phyloP scores from a whole-genome alignment of 2,888 invertebrate genomes.

The Pherbina coryleti region DNA sequence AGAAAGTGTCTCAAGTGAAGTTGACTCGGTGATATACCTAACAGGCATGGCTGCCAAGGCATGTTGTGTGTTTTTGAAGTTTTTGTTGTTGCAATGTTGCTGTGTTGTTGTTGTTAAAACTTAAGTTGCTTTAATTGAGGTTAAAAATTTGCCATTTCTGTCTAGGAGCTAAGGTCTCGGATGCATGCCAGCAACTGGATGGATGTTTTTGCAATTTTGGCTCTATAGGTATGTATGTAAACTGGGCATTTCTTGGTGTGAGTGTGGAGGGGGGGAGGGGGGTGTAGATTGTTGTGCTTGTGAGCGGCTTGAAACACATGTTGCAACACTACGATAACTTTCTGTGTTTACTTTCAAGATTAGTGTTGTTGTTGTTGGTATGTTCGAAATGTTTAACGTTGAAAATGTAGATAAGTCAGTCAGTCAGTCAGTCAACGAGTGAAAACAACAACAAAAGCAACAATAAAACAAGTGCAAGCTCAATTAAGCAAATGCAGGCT shows the following conservation, averaged over 20 bases:
- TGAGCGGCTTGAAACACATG: not conserved
- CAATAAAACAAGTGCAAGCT: not conserved
- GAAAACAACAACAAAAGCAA: conserved; percentile 7
- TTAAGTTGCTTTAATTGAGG: conserved; percentile 25
- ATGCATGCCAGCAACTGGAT: not conserved
- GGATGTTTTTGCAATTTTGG: not conserved
- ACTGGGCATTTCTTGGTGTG: not conserved
- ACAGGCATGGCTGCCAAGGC: not conserved
- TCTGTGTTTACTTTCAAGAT: not conserved
- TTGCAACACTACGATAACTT: conserved; percentile 3
- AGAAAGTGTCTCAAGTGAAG: not conserved
- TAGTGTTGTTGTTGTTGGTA: not conserved
- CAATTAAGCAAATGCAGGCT: conserved; percentile 23
- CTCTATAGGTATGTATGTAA: no score
- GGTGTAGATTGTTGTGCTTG: not conserved
- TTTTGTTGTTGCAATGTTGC: no score
- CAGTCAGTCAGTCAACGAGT: not conserved
- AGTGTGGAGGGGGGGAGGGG: not conserved
- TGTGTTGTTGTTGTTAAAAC: not conserved
- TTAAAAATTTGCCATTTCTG: conserved; percentile 24
- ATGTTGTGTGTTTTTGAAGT: not conserved
- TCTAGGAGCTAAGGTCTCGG: not conserved
- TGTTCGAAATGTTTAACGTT: not conserved
- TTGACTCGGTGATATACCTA: not conserved
- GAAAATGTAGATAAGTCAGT: not conserved